Base-by-base conservation (phyloP, 2,888 invertebrate species). In the Poecilobothrus nobilitatus region DNA sequence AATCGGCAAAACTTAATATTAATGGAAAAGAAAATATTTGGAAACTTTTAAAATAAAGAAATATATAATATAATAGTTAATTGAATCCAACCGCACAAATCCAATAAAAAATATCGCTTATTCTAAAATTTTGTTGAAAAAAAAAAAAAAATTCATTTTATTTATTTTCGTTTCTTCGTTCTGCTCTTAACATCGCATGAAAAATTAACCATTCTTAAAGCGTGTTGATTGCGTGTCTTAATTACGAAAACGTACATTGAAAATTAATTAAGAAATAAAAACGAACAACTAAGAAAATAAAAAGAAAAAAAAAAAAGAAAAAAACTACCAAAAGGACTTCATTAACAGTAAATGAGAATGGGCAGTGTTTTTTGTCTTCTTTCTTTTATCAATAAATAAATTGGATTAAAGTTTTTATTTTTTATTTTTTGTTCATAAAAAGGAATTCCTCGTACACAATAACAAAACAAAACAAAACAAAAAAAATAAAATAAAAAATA, bases 251-350 rank as follows among this genome's bases (percentile, higher is more conserved):
- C 53, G n/a, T 53, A 53, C 53, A 53, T 18, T 53, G 53, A 53
- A 53, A 53, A 53, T 53, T 53, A 53, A 53, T 53, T 53, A 53
- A 53, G 53, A 53, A 53, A 53, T 53, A 53, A 18, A 53, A 53
- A 18, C n/a, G 15, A 53, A 53, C 53, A 53, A 53, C 53, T 12
- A n/a, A 8, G n/a, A 9, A 53, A 1, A 53, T 53, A 53, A 2
- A 53, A 18, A 18, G 15, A 10, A 44, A 12, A 10, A 44, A 44
- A 44, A 44, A 12, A 3, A 44, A 44, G 15, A 12, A 12, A 44
- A 9, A 41, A 41, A 41, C 9, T 41, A 41, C 15, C 4, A 41
- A 41, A 41, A 41, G 15, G 41, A 53, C 53, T 53, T 53, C 53
- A 53, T 53, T 53, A 18, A 53, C 53, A 9, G 53, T 53, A 53